Evolutionary conservation across 1,140 invertebrate species (phyloP).

Genomic region (Meteorus sp.): DNA sequence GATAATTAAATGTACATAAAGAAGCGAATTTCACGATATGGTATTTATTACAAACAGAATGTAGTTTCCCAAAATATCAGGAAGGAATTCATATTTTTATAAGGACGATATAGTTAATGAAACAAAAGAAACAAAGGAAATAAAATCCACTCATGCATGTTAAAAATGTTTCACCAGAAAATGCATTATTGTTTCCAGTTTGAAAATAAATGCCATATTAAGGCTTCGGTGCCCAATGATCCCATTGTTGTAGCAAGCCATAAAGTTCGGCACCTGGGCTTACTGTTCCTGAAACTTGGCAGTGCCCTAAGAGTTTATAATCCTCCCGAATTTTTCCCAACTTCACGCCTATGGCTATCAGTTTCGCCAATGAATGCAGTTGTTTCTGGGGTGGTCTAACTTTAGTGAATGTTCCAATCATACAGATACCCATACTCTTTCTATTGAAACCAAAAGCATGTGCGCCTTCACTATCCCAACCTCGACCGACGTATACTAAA

Average conservation of each 20-base stretch:
- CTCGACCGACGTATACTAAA: constrained; percentile 73
- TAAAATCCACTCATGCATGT: no score
- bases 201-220: no score
- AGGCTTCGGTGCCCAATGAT: constrained; percentile 58
- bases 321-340: constrained; percentile 62
- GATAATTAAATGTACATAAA: no score
- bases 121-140: no score
- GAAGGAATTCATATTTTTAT: no score
- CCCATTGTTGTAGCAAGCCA: constrained; percentile 67
- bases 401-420: constrained; percentile 65
- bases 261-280: constrained; percentile 71
- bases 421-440: constrained; percentile 70
- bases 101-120: no score
- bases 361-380: constrained; percentile 61
- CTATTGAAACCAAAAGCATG: constrained; percentile 72
- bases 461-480: constrained; percentile 72
- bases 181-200: no score
- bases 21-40: no score
- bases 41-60: no score
- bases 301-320: constrained; percentile 71
- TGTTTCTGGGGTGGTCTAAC: constrained; percentile 62
- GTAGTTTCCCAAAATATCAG: no score
- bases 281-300: constrained; percentile 68
- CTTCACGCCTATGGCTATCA: constrained; percentile 67
- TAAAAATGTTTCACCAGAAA: no score